Conservation (phyloP, 2,797 vertebrate genomes). For the Phalloptychus januarius region DNA sequence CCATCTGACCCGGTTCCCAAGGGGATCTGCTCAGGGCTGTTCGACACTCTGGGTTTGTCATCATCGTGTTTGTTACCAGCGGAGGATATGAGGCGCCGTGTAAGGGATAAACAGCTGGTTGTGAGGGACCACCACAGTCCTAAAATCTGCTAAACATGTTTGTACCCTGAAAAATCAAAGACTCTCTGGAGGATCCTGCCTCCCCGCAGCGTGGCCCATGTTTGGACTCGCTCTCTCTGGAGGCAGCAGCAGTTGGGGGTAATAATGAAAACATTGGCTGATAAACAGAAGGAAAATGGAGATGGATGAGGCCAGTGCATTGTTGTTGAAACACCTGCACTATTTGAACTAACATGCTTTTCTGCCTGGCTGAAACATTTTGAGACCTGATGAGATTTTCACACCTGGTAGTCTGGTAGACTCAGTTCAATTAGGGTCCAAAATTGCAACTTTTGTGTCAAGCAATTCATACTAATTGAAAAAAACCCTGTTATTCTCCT, state of each 20-base stretch:
- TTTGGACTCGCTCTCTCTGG: constrained; percentile 21
- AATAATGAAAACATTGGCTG: constrained; percentile 27
- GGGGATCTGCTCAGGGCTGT: constrained; percentile 7
- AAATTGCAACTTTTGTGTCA: too few relatives aligned
- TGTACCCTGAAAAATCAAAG: constrained; percentile 42
- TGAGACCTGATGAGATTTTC: background rate
- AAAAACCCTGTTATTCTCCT: background rate
- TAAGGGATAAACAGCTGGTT: constrained; percentile 46
- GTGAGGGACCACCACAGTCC: constrained; percentile 40
- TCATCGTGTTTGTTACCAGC: constrained; percentile 24
- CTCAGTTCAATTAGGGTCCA: too few relatives aligned
- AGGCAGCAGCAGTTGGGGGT: constrained; percentile 15
- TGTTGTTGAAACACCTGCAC: background rate
- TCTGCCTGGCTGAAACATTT: background rate
- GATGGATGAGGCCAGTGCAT: constrained; percentile 15
- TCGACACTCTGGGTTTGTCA: constrained; percentile 11
- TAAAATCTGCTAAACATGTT: constrained; percentile 57
- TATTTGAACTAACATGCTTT: constrained; percentile 11
- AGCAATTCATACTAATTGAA: too few relatives aligned
- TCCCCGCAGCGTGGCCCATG: background rate
- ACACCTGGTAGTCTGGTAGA: too few relatives aligned
- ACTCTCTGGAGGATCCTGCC: constrained; percentile 33
- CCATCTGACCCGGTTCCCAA: constrained; percentile 24
- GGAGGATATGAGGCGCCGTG: constrained; percentile 11
- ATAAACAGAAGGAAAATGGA: constrained; percentile 33